Conservation (phyloP, 2,888 invertebrate genomes). For the Xestia xanthographa region DNA sequence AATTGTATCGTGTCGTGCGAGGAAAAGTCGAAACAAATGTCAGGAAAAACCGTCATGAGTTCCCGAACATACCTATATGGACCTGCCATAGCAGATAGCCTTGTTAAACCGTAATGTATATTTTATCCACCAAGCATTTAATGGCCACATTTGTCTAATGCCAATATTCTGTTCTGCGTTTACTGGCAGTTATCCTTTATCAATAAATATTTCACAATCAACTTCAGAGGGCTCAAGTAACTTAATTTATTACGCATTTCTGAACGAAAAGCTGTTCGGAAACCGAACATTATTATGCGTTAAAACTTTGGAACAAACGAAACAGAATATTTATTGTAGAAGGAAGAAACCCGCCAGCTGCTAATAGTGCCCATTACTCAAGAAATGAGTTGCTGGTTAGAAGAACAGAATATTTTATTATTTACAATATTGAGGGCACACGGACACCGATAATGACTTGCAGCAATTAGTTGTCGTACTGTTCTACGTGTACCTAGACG, state of each 20-base stretch:
- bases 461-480: conserved; percentile 52
- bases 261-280: conserved; percentile 62
- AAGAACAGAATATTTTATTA: conserved; percentile 48
- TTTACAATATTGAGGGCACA: conserved; percentile 59
- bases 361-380: conserved; percentile 46
- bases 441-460: conserved; percentile 52
- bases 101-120: conserved; percentile 10
- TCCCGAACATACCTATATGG: not conserved
- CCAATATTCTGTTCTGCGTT: conserved; percentile 63
- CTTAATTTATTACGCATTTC: conserved; percentile 57
- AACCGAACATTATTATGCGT: conserved; percentile 63
- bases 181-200: conserved; percentile 67
- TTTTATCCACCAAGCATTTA: conserved; percentile 34
- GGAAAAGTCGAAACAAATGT: conserved; percentile 5
- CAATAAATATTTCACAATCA: conserved; percentile 61
- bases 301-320: conserved; percentile 69
- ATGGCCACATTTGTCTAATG: conserved; percentile 31
- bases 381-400: conserved; percentile 32
- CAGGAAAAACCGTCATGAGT: conserved; percentile 1
- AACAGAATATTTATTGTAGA: conserved; percentile 67
- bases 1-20: not conserved
- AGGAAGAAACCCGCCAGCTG: conserved; percentile 44
- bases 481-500: conserved; percentile 22
- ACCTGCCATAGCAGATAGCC: not conserved
- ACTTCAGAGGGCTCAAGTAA: conserved; percentile 61